Percentiles rank a stretch among this genome's conserved stretches.
These are phyloP conservation scores for Sinodicranocentrus sp. DNA, from an alignment of 2,888 invertebrate genomes.

Conservation along the genomic window DNA sequence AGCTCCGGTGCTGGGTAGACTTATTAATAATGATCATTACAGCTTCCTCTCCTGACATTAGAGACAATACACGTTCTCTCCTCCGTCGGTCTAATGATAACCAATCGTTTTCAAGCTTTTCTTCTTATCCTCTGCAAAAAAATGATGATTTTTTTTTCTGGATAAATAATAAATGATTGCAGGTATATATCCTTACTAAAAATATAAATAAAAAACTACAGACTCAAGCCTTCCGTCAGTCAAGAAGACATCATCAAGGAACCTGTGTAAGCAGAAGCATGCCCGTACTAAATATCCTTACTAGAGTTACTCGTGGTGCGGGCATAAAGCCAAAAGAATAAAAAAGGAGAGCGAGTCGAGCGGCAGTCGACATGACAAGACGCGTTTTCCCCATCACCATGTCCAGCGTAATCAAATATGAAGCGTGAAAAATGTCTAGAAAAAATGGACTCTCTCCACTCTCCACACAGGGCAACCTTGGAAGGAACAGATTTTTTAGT, in stretches of 20 bases:
- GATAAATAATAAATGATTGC: constrained; percentile 20
- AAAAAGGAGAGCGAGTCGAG: constrained; percentile 28
- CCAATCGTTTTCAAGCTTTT: too few relatives aligned
- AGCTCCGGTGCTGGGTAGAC: background rate
- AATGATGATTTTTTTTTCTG: background rate
- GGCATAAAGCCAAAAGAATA: constrained; percentile 42
- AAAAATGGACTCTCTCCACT: constrained; percentile 44
- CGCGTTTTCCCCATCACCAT: constrained; percentile 54
- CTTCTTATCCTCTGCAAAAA: too few relatives aligned
- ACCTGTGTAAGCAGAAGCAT: too few relatives aligned
- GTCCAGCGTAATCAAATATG: constrained; percentile 69
- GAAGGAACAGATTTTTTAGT: too few relatives aligned
- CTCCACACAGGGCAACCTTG: constrained; percentile 11
- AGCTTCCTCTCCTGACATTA: constrained; percentile 38
- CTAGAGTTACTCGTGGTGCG: constrained; percentile 2
- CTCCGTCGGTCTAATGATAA: constrained; percentile 16
- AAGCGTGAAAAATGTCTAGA: constrained; percentile 72
- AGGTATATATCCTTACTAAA: too few relatives aligned
- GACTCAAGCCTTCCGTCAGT: constrained; percentile 35
- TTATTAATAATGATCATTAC: constrained; percentile 55
- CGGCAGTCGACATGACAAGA: constrained; percentile 56
- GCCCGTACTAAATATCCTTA: too few relatives aligned
- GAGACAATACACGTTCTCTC: constrained; percentile 34
- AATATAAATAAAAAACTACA: too few relatives aligned
- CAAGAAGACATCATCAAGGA: constrained; percentile 36